Conservation (phyloP, 2,797 vertebrate genomes). For the Xiphophorus birchmanni region DNA sequence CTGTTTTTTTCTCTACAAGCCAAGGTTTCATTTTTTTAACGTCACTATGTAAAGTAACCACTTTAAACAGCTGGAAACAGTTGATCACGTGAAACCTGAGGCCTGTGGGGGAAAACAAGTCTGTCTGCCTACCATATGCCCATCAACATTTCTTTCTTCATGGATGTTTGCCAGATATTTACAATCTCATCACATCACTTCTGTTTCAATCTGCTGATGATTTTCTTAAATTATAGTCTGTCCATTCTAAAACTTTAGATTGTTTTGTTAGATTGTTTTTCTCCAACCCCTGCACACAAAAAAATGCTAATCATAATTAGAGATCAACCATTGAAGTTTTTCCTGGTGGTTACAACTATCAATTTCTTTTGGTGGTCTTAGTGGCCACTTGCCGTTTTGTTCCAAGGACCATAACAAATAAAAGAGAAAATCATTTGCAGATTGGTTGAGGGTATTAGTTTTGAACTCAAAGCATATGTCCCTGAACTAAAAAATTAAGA, state of each 20-base stretch:
- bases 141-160: not conserved
- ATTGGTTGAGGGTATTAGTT: not conserved
- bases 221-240: not conserved
- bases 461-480: not conserved
- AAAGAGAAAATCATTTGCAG: not conserved
- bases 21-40: not conserved
- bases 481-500: not conserved
- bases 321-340: not conserved
- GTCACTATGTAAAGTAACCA: slow-evolving; percentile 1
- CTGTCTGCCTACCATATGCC: slow-evolving; percentile 5
- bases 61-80: slow-evolving; percentile 21
- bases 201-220: not conserved
- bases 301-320: not conserved
- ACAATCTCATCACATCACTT: not conserved
- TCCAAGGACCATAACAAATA: not conserved
- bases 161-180: slow-evolving; percentile 1
- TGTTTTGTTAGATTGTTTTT: not conserved
- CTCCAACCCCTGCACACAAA: not conserved
- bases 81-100: slow-evolving; percentile 16
- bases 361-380: not conserved
- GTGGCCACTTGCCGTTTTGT: not conserved
- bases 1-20: not conserved
- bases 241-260: not conserved
- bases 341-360: not conserved
- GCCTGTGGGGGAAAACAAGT: slow-evolving; percentile 6